Base-by-base conservation (phyloP, 2,888 invertebrate genomes). In the Rhingia rostrata region DNA sequence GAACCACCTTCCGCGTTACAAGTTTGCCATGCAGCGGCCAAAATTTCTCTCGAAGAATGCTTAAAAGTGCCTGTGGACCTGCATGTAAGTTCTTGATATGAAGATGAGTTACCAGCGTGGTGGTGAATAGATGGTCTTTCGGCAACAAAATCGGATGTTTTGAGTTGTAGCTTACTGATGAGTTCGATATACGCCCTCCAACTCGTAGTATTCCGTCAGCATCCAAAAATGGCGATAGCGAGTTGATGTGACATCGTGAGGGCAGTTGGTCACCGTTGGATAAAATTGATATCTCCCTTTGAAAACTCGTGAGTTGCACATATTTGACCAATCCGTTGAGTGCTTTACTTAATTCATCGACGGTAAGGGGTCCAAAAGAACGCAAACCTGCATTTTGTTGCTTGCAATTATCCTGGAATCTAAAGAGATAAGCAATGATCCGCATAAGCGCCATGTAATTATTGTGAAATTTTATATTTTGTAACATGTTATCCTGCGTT, bases 1-100 rank as follows among this genome's bases (percentile, higher is more conserved):
- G 56, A 6, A 56, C 35, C 0, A 47, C 47, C 35, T 37, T 56
- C 3, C 22, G 7, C 12, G 45, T 14, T 4, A 69, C n/a, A 47
- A 45, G 4, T 9, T 56, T 56, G 0, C 56, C 45, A n/a, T 69
- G 35, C 14, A 69, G 4, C 6, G 67, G 47, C 67, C 56, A 69
- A 37, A 35, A 56, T 6, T 43, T 56, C 3, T 69, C 39, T 4
- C 69, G 30, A n/a, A 69, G 47, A 4, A 56, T 30, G 6, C 30
- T 49, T 37, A 70, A 39, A 5, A 70, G 58, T 0, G 14, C 39
- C 51, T 61, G 70, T 35, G 43, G 51, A 9, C 70, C 37, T 10
- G 6, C 5, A 10, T 54, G 54, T 14, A 12, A 22, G 9, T 32
- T 14, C 6, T 47, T 47, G 14, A 6, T 14, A 7, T 47, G 14